phyloP scores from a whole-genome alignment of 92 coral and sea anemone genomes.

The Bergia sp. region DNA sequence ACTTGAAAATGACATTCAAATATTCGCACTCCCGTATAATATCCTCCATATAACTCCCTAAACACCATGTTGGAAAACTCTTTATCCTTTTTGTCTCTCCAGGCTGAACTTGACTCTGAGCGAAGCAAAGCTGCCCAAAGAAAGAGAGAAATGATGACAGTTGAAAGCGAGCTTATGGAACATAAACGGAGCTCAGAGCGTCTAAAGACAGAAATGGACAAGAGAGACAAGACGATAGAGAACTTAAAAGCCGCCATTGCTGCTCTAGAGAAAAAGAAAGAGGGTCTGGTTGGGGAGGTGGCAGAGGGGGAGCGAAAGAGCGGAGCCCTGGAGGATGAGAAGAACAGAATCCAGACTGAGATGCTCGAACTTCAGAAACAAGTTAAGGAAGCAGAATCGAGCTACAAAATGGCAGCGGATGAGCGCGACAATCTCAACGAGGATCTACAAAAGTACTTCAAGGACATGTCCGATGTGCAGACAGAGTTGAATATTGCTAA shows the following conservation, averaged over 20 bases:
- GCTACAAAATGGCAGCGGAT: conserved; percentile 76
- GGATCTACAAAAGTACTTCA: conserved; percentile 84
- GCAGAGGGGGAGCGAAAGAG: conserved; percentile 75
- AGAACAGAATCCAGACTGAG: conserved; percentile 81
- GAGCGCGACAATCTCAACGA: conserved; percentile 86
- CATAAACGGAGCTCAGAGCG: conserved; percentile 77
- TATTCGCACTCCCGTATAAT: too few species aligned
- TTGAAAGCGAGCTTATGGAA: conserved; percentile 80
- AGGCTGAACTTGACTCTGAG: conserved; percentile 80
- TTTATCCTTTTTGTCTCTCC: neutral
- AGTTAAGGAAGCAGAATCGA: conserved; percentile 78
- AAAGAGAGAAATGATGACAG: conserved; percentile 73
- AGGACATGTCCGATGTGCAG: conserved; percentile 89
- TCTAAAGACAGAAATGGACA: conserved; percentile 78
- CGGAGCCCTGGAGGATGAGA: conserved; percentile 83
- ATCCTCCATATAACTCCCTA: too few species aligned
- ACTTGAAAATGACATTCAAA: too few species aligned
- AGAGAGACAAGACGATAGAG: conserved; percentile 81
- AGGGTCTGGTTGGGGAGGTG: conserved; percentile 78
- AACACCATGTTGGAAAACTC: too few species aligned
- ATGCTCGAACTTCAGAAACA: conserved; percentile 77
- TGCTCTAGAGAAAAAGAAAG: conserved; percentile 80
- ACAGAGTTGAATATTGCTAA: conserved; percentile 81
- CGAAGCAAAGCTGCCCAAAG: conserved; percentile 62
- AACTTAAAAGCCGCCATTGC: conserved; percentile 78